Evolutionary conservation across 2,888 invertebrate species (phyloP).

Genomic region (Ditula angustiorana): DNA sequence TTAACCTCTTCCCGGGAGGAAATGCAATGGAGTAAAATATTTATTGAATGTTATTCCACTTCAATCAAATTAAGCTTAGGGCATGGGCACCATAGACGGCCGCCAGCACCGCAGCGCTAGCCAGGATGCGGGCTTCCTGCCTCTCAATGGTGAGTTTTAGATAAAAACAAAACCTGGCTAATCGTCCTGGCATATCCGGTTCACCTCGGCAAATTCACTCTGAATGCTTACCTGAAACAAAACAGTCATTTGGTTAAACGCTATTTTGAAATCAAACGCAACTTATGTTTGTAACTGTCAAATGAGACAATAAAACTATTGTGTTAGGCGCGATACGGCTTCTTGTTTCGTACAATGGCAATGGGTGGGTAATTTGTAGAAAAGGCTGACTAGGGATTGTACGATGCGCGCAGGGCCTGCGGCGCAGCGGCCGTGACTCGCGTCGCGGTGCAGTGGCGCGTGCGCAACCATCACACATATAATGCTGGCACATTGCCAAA

Average conservation of each 20-base stretch:
- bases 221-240: constrained; percentile 63
- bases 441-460: constrained; percentile 12
- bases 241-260: constrained; percentile 40
- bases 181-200: not conserved
- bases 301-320: constrained; percentile 38
- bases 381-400: constrained; percentile 45
- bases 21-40: not conserved
- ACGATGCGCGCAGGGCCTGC: constrained; percentile 53
- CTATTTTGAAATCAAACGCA: constrained; percentile 36
- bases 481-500: constrained; percentile 24
- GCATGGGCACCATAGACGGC: constrained; percentile 26
- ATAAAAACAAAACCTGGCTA: constrained; percentile 20
- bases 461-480: constrained; percentile 8
- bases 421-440: constrained; percentile 32
- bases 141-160: constrained; percentile 7
- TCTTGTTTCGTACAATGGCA: constrained; percentile 67
- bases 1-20: not conserved
- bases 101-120: constrained; percentile 9
- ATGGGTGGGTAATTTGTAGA: constrained; percentile 44
- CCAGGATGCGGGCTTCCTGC: constrained; percentile 47
- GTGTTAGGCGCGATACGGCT: constrained; percentile 59
- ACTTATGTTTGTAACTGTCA: constrained; percentile 24
- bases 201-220: not conserved
- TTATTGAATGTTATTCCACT: constrained; percentile 20
- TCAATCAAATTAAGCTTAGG: constrained; percentile 24